Base-by-base conservation (phyloP, 2,797 vertebrate genomes). In the Argya squamiceps region DNA sequence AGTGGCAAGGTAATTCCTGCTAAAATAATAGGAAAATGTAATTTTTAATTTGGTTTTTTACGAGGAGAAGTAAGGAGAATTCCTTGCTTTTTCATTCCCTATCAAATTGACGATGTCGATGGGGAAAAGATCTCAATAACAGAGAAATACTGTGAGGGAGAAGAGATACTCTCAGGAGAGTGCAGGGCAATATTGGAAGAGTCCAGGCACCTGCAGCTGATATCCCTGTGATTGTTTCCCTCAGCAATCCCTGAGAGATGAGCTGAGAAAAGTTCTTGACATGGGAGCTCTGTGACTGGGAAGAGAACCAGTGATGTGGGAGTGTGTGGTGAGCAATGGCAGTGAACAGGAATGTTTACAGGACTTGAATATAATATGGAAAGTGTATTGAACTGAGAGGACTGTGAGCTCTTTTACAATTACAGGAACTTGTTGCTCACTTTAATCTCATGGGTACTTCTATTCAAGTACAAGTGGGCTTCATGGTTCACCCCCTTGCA, bases 61-160 rank as follows among this genome's bases (percentile, higher is more conserved):
- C 8, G 37, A 63, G 34, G 15, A 70, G 23, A 80, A 81, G 15
- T 46, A 64, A 71, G 62, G 53, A 52, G 5, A 69, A 71, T 47
- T 90, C 11, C 43, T 78, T 32, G 21, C 10, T 43, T 82, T 84
- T 76, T 37, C 2, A 79, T 87, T 30, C 36, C 37, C 29, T 85
- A 17, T 83, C 7, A 89, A 74, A 67, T 24, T 27, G 16, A 7
- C 79, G 43, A 53, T 30, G 11, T 65, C 81, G 58, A 1, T 41
- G 8, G 74, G 63, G 58, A 89, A 63, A 39, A 43, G 16, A 89
- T 67, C 39, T 94, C 63, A 93, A 87, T 91, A 94, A 83, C 16
- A 55, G 55, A 68, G 34, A 58, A 87, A 63, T 32, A 47, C 50
- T 69, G 19, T 27, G n/a, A 84, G 37, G 47, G 21, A 74, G 27